Conservation (phyloP, 1,140 invertebrate genomes). For the Mycetomoellerius zeteki region DNA sequence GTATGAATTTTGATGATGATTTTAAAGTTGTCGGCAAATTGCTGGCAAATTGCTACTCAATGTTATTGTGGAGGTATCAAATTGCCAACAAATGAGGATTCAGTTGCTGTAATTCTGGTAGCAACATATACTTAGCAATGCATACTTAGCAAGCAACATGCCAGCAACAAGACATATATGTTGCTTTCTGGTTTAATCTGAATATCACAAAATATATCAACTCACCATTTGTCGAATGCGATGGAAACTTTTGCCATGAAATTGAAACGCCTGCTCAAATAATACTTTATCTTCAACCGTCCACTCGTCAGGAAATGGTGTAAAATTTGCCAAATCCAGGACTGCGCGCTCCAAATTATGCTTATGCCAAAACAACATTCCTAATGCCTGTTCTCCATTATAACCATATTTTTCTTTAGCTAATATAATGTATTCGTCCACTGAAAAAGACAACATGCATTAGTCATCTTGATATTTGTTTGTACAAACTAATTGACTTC, state of each 20-base stretch:
- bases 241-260: conserved; percentile 99
- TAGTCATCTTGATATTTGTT: conserved; percentile 24
- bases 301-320: conserved; percentile 99
- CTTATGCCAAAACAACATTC: conserved; percentile 99
- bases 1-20: too few species aligned
- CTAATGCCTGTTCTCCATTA: conserved; percentile 98
- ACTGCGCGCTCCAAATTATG: conserved; percentile 97
- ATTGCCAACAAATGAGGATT: too few species aligned
- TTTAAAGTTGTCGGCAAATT: too few species aligned
- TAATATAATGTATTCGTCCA: conserved; percentile 97
- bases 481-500: conserved; percentile 49
- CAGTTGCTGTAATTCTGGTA: too few species aligned
- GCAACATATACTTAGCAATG: too few species aligned
- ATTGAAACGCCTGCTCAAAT: conserved; percentile 99
- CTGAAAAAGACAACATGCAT: conserved; percentile 85
- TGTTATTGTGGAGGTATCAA: too few species aligned
- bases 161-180: too few species aligned
- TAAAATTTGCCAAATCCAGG: conserved; percentile 98
- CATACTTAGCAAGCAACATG: too few species aligned
- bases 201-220: conserved; percentile 47
- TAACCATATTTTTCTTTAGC: conserved; percentile 99
- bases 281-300: conserved; percentile 99
- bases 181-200: too few species aligned
- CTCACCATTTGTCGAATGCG: conserved; percentile 98
- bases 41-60: too few species aligned